Base-by-base conservation (phyloP, 2,797 vertebrate species). In the Cetoscarus ocellatus region DNA sequence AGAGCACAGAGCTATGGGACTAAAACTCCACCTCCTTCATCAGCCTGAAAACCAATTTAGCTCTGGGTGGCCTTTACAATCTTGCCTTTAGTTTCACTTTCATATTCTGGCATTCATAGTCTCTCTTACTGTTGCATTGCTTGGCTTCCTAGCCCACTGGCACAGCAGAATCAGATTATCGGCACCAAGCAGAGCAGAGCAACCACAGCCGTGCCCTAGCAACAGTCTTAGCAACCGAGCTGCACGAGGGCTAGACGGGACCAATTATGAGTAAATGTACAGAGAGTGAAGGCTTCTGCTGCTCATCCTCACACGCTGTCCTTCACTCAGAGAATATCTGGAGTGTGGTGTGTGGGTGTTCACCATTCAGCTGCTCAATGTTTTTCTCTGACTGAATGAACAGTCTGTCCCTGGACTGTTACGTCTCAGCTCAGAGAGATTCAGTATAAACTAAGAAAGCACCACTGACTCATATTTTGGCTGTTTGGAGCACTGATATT, bases 211-310 rank as follows among this genome's bases (percentile, higher is more conserved):
- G 56, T 90, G 87, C 87, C 90, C 75, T 93, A 89, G 89, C 92
- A 92, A 94, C 90, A 75, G 79, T 73, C 89, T 73, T 88, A 86
- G 90, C 79, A 92, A 92, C 91, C 18, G 39, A 77, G 44, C 60
- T 84, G 70, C 72, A 83, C 27, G 12, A 69, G n/a, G 52, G 57
- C 67, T 70, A 51, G 44, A 81, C 65, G 57, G 65, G 78, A 70
- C 63, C 66, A 81, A 77, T 85, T 76, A 82, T 68, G 42, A 74
- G 35, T 62, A 52, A 67, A 72, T 79, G 59, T 82, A 70, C 42
- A 79, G 47, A 65, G 36, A 66, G 48, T 50, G 39, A 19, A 51
- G 35, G 57, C 67, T 68, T 79, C 64, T 73, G 55, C 56, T 52
- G 59, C 64, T 80, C 70, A 45, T 78, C 70, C 47, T 58, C n/a